Evolutionary conservation across 1,140 invertebrate species (phyloP).

Genomic region (Drosophila kikkawai): DNA sequence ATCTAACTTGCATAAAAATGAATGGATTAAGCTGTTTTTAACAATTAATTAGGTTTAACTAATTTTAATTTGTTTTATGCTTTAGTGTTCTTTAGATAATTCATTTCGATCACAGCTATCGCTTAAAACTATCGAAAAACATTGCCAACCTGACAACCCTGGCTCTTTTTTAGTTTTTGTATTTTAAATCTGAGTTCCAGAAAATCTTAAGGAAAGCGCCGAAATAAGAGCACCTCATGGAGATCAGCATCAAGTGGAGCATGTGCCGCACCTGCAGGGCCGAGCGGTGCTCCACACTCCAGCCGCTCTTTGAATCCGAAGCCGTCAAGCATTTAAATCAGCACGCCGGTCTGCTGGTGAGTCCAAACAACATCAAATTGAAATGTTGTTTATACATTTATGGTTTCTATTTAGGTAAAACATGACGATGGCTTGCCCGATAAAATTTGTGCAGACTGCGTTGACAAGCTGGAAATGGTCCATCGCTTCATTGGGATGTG

Average conservation of each 20-base stretch:
- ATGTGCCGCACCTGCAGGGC: conserved; percentile 67
- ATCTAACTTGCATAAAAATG: too few species aligned
- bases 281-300: conserved; percentile 28
- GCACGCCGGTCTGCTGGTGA: conserved; percentile 54
- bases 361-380: background rate
- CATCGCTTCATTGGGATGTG: conserved; percentile 57
- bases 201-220: background rate
- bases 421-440: conserved; percentile 65
- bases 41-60: too few species aligned
- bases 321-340: conserved; percentile 46
- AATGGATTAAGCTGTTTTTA: too few species aligned
- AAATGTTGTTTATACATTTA: background rate
- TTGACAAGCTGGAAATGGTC: conserved; percentile 39
- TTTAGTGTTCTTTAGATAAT: background rate
- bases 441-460: conserved; percentile 64
- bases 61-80: too few species aligned
- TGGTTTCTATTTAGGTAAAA: conserved; percentile 39
- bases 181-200: conserved; percentile 6
- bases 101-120: background rate
- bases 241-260: conserved; percentile 75
- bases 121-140: background rate
- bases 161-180: background rate
- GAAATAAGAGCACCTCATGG: conserved; percentile 39
- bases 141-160: conserved; percentile 6
- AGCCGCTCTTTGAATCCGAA: conserved; percentile 38